Evolutionary conservation across 2,797 vertebrate species (phyloP).

Genomic region (Capromys pilorides): DNA sequence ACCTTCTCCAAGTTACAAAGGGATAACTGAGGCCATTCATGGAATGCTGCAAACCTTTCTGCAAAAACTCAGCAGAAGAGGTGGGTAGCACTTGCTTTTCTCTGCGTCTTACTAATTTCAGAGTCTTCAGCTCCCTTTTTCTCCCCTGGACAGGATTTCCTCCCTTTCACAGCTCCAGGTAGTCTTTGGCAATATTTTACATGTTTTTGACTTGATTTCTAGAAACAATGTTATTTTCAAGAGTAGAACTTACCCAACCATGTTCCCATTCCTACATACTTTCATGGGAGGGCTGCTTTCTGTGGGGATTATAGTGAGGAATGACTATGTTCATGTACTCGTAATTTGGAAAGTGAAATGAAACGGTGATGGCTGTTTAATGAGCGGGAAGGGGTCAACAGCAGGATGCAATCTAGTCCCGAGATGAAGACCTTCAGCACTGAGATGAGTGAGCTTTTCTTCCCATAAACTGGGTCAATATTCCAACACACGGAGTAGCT

Average conservation of each 20-base stretch:
- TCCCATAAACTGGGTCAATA: neutral
- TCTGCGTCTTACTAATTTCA: neutral
- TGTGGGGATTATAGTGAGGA: neutral
- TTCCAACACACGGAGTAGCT: neutral
- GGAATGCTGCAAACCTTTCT: neutral
- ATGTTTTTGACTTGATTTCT: neutral
- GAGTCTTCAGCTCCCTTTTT: neutral
- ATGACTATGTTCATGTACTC: neutral
- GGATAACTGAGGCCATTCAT: neutral
- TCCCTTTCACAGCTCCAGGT: neutral
- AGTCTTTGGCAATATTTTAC: neutral
- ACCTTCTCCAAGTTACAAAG: neutral
- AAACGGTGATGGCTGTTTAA: neutral
- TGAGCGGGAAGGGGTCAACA: neutral
- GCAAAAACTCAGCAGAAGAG: neutral
- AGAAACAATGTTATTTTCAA: neutral
- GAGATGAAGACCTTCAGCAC: neutral
- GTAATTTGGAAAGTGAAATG: conserved; percentile 42
- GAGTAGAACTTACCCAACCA: neutral
- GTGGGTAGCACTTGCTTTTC: neutral
- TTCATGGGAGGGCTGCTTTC: conserved; percentile 3
- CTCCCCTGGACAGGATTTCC: neutral
- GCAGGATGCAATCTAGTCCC: conserved; percentile 20
- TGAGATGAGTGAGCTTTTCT: neutral
- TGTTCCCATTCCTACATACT: neutral